Conservation (phyloP, 2,888 invertebrate genomes). For the Harpalus rufipes region DNA sequence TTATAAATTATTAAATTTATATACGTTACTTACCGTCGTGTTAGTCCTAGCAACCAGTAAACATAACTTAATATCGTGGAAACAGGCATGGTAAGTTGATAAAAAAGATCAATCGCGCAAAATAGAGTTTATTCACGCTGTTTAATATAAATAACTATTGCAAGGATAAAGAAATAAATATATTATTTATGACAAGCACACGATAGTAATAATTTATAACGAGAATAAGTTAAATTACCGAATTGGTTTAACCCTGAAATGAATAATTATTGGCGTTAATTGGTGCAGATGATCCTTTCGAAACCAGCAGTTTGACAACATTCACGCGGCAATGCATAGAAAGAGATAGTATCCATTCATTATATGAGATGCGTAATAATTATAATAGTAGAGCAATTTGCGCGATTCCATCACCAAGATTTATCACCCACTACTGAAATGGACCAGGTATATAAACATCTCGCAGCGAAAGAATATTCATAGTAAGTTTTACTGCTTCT, state of each 20-base stretch:
- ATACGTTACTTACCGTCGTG: too few species aligned
- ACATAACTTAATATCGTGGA: too few species aligned
- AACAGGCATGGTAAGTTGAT: too few species aligned
- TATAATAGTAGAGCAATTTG: slow-evolving; percentile 11
- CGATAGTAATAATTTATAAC: slow-evolving; percentile 22
- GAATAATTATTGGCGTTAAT: slow-evolving; percentile 22
- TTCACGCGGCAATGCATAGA: slow-evolving; percentile 37
- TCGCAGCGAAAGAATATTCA: slow-evolving; percentile 43
- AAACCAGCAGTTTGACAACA: slow-evolving; percentile 42
- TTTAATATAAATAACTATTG: neutral
- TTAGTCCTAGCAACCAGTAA: too few species aligned
- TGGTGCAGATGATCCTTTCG: slow-evolving; percentile 44
- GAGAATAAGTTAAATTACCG: slow-evolving; percentile 35
- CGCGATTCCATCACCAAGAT: slow-evolving; percentile 57
- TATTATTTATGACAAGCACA: slow-evolving; percentile 46
- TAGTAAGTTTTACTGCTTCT: slow-evolving; percentile 33
- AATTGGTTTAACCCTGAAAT: slow-evolving; percentile 53
- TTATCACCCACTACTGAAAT: slow-evolving; percentile 65
- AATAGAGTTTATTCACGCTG: too few species aligned
- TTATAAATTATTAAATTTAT: too few species aligned
- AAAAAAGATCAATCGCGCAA: too few species aligned
- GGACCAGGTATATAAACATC: slow-evolving; percentile 59
- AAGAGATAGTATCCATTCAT: slow-evolving; percentile 51
- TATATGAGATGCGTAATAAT: slow-evolving; percentile 47
- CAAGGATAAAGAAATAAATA: slow-evolving; percentile 23